Conservation (phyloP, 2,888 invertebrate species). For the Odontomyia ornata region DNA sequence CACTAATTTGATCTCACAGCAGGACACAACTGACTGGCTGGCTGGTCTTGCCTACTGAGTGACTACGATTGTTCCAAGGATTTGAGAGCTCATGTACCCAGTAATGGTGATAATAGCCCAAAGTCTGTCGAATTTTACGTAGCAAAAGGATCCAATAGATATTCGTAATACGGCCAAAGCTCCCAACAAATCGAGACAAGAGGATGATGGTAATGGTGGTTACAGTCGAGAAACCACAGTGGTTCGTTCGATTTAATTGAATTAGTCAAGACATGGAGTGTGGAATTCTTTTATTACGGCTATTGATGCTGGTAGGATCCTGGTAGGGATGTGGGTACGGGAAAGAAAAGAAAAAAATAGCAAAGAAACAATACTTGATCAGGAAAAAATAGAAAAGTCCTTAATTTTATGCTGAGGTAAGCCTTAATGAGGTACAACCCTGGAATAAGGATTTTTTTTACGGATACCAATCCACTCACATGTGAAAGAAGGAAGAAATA, state of each 20-base stretch:
- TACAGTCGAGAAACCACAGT: not conserved
- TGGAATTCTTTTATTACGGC: not conserved
- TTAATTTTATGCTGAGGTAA: no score
- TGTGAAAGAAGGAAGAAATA: no score
- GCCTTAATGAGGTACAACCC: no score
- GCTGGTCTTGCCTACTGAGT: no score
- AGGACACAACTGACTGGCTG: not conserved
- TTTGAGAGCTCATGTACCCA: not conserved
- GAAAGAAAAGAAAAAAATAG: no score
- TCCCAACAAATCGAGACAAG: not conserved
- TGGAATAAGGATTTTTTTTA: no score
- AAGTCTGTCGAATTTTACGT: conserved; percentile 1
- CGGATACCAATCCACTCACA: no score
- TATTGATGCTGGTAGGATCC: no score
- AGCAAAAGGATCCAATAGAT: not conserved
- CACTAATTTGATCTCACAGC: conserved; percentile 25
- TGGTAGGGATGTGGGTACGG: no score
- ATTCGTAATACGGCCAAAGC: no score
- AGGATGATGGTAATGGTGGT: not conserved
- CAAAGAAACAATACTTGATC: no score
- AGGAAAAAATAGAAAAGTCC: no score
- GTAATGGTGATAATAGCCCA: conserved; percentile 26
- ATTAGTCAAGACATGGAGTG: conserved; percentile 22
- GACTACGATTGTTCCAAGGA: not conserved
- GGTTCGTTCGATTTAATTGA: conserved; percentile 26